These are phyloP conservation scores for Tridacna gigas DNA, from an alignment of 2,888 invertebrate species.

Conservation along the genomic window DNA sequence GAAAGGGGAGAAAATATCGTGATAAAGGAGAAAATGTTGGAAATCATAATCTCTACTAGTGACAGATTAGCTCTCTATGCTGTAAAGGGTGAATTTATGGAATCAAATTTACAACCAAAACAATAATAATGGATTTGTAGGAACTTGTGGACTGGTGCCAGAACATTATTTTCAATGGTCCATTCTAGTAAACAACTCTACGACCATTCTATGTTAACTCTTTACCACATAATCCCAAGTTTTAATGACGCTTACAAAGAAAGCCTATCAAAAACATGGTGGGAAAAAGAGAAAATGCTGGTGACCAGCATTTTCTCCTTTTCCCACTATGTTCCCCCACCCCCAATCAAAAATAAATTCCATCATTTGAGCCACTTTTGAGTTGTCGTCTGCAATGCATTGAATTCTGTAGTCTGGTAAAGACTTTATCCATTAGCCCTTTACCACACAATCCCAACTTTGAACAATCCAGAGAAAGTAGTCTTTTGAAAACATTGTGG, in stretches of 20 bases:
- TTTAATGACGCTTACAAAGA: not conserved
- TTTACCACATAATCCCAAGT: not conserved
- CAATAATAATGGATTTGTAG: constrained; percentile 4
- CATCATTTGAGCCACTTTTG: no score
- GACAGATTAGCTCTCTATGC: no score
- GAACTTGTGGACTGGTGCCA: constrained; percentile 7
- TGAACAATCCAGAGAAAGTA: not conserved
- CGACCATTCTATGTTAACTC: not conserved
- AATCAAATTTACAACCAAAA: no score
- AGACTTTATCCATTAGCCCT: no score
- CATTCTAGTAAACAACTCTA: constrained; percentile 3
- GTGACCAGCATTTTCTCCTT: constrained; percentile 3
- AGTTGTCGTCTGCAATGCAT: no score
- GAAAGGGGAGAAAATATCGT: no score
- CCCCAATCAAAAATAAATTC: no score
- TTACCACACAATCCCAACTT: not conserved
- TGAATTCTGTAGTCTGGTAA: no score
- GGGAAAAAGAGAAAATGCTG: constrained; percentile 1
- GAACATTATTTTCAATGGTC: not conserved
- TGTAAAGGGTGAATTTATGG: no score
- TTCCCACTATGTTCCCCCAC: not conserved
- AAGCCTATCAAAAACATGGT: not conserved
- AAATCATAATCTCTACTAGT: no score
- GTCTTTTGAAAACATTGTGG: not conserved
- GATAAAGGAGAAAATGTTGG: no score